Percentiles rank a stretch among this genome's conserved stretches.
Conservation (phyloP, 2,113 vertebrate species). For the Boulengeromyrus knoepffleri region DNA sequence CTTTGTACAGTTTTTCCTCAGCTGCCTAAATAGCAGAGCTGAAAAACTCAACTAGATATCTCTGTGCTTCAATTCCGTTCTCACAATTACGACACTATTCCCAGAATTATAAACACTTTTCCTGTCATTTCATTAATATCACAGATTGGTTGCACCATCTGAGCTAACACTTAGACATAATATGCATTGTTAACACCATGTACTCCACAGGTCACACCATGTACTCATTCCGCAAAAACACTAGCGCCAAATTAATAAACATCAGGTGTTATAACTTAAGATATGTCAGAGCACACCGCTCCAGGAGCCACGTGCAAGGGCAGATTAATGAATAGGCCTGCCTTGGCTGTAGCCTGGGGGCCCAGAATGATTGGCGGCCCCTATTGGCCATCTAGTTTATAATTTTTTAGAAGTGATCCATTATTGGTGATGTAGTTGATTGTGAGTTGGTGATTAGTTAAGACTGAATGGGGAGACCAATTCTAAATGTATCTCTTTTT, state of each 20-base stretch:
- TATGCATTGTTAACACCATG: not conserved
- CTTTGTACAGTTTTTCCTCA: not conserved
- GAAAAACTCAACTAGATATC: not conserved
- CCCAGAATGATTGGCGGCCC: not conserved
- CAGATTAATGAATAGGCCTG: not conserved
- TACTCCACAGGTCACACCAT: not conserved
- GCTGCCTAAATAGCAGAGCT: not conserved
- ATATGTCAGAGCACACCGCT: not conserved
- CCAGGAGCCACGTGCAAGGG: too few relatives aligned
- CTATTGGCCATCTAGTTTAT: not conserved
- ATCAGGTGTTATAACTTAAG: not conserved
- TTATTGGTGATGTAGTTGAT: not conserved
- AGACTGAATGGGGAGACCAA: not conserved
- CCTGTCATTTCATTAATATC: not conserved
- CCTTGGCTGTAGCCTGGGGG: not conserved
- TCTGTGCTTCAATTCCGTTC: not conserved
- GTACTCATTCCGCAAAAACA: not conserved
- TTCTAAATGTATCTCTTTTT: not conserved
- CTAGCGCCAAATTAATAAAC: not conserved
- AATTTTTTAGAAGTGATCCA: not conserved
- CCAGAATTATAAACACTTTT: not conserved
- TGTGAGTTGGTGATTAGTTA: not conserved
- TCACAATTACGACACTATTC: not conserved
- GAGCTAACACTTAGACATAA: not conserved
- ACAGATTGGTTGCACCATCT: not conserved